Conservation (phyloP, 2,888 invertebrate species). For the Leucophenga maculata region DNA sequence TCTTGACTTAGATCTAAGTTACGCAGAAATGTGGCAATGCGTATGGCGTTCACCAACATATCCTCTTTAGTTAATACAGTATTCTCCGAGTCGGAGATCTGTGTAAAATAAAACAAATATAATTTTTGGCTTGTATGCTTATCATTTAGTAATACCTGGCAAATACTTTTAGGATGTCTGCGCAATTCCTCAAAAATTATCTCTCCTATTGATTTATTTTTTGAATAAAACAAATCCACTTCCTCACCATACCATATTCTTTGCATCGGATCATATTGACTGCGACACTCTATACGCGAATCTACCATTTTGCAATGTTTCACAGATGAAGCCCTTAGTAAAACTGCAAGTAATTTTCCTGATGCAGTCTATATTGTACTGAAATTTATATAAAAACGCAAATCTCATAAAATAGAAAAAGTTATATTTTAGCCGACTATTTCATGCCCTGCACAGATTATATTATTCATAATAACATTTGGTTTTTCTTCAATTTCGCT, state of each 20-base stretch:
- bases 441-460: no score
- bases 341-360: no score
- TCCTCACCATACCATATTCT: neutral
- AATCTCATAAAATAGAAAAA: no score
- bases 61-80: conserved; percentile 48
- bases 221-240: neutral
- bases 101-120: neutral
- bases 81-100: conserved; percentile 55
- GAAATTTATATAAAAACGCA: no score
- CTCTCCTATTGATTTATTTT: conserved; percentile 47
- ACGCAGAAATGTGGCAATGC: conserved; percentile 48
- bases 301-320: no score
- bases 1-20: conserved; percentile 41
- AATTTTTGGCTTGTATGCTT: no score
- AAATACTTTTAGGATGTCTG: conserved; percentile 46
- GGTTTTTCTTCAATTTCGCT: no score
- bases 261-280: neutral
- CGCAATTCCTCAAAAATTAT: conserved; percentile 53
- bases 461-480: no score
- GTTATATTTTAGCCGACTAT: no score
- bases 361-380: no score
- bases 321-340: no score
- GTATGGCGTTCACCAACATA: conserved; percentile 50
- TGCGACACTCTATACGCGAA: neutral
- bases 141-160: neutral